phyloP scores from a whole-genome alignment of 2,797 vertebrate species.

The Pyrocephalus nanus region DNA sequence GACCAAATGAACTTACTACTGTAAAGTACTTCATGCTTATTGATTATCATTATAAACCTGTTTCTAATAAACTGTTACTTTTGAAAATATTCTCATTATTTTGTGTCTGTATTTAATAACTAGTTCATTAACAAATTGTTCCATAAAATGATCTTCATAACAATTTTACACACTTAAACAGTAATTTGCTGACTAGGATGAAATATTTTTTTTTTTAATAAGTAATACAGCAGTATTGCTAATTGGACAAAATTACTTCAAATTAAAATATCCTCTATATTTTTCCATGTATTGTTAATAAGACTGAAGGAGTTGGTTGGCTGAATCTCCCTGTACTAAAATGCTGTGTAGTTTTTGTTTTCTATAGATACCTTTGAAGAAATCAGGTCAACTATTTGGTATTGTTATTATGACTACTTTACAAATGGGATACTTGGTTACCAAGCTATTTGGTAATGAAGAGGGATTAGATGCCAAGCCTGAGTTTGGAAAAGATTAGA shows the following conservation, averaged over 20 bases:
- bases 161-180: background rate
- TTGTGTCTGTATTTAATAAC: background rate
- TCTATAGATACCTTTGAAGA: background rate
- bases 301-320: background rate
- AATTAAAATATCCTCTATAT: background rate
- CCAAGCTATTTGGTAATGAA: background rate
- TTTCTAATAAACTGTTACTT: background rate
- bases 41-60: background rate
- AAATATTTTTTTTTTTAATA: background rate
- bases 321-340: background rate
- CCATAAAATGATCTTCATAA: background rate
- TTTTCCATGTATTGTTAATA: background rate
- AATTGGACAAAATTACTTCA: background rate
- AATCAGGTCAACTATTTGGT: background rate
- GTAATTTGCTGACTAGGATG: background rate
- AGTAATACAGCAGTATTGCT: background rate
- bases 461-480: background rate
- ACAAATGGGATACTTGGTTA: background rate
- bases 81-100: background rate
- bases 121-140: background rate
- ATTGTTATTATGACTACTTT: background rate
- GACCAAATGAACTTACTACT: background rate
- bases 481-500: slow-evolving; percentile 14
- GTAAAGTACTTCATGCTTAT: slow-evolving; percentile 8
- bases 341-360: background rate